Conservation (phyloP, 2,113 vertebrate genomes). For the Sciurus niger region DNA sequence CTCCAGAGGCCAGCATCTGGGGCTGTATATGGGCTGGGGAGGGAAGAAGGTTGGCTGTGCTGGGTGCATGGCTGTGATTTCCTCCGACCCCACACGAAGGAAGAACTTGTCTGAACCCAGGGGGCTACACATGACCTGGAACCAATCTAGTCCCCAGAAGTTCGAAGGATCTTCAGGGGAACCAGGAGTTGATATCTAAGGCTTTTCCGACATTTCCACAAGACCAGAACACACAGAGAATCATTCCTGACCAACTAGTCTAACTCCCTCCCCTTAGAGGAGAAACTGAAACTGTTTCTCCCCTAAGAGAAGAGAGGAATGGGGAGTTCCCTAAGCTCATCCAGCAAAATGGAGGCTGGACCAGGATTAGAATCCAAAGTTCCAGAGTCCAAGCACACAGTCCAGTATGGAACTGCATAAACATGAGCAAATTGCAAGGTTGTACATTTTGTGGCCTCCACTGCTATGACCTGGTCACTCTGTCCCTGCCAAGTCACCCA, state of each 20-base stretch:
- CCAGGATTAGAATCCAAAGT: not conserved
- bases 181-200: not conserved
- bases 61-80: not conserved
- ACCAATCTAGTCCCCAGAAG: not conserved
- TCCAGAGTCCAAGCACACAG: not conserved
- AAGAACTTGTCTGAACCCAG: not conserved
- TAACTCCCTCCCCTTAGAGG: not conserved
- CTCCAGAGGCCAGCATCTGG: not conserved
- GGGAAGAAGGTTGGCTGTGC: not conserved
- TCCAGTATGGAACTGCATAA: not conserved
- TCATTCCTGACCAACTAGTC: not conserved
- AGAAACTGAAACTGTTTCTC: not conserved
- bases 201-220: not conserved
- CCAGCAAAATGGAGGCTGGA: not conserved
- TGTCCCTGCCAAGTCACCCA: not conserved
- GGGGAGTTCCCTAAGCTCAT: not conserved
- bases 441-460: not conserved
- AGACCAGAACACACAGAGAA: not conserved
- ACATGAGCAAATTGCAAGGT: not conserved
- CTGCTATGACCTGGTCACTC: not conserved
- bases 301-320: not conserved
- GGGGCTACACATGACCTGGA: not conserved
- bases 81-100: not conserved
- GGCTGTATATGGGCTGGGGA: not conserved
- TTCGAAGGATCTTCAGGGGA: not conserved